phyloP scores from a whole-genome alignment of 2,113 vertebrate genomes.

The Takifugu flavidus region DNA sequence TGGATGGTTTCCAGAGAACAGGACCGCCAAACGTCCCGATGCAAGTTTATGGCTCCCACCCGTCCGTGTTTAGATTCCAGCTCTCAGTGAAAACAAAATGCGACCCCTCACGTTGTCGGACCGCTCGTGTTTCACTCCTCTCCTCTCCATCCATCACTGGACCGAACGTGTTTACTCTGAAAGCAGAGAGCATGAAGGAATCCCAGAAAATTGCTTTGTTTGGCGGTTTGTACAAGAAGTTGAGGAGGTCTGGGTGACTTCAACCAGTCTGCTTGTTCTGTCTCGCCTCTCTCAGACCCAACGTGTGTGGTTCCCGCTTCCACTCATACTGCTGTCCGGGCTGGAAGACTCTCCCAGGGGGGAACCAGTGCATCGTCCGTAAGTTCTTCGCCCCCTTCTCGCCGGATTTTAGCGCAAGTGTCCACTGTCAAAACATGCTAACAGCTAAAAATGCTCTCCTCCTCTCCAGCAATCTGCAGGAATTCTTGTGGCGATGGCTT shows the following conservation, averaged over 20 bases:
- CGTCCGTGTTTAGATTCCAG: slow-evolving; percentile 36
- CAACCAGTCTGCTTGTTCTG: slow-evolving; percentile 42
- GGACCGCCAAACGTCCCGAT: slow-evolving; percentile 14
- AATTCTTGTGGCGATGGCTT: slow-evolving; percentile 91
- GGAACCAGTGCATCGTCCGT: slow-evolving; percentile 99
- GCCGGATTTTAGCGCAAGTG: slow-evolving; percentile 2
- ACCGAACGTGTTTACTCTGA: slow-evolving; percentile 48
- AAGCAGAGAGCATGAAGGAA: slow-evolving; percentile 27
- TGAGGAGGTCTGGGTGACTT: slow-evolving; percentile 25
- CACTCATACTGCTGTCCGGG: slow-evolving; percentile 98
- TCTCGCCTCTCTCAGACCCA: slow-evolving; percentile 79
- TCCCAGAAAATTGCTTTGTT: slow-evolving; percentile 45
- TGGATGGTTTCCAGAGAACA: slow-evolving; percentile 24
- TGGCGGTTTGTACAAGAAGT: slow-evolving; percentile 29
- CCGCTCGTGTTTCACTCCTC: slow-evolving; percentile 6
- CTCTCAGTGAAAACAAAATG: slow-evolving; percentile 52
- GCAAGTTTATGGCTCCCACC: slow-evolving; percentile 37
- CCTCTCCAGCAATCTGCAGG: slow-evolving; percentile 84
- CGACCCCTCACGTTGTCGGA: slow-evolving; percentile 9
- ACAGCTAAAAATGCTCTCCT: neutral
- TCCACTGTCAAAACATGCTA: neutral
- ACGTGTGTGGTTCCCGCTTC: slow-evolving; percentile 96
- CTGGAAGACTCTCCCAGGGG: slow-evolving; percentile 95
- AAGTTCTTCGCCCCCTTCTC: slow-evolving; percentile 72
- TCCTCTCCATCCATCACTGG: slow-evolving; percentile 26